phyloP scores from a whole-genome alignment of 2,113 vertebrate genomes.

The Cheirogaleus medius region DNA sequence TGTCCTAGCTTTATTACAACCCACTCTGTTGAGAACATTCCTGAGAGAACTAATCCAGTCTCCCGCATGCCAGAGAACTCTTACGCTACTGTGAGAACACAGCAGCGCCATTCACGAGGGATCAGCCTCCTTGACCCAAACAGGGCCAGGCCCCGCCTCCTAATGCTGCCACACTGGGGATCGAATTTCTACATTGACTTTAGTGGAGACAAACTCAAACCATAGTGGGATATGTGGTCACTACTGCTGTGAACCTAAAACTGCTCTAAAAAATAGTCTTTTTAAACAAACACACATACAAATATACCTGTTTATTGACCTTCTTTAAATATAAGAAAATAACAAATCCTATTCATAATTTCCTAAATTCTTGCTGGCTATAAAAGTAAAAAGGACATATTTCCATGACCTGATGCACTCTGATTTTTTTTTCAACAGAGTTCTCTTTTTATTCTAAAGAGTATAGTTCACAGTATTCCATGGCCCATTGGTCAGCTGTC shows the following conservation, averaged over 20 bases:
- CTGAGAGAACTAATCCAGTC: neutral
- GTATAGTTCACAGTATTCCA: neutral
- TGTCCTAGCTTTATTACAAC: neutral
- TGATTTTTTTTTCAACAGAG: neutral
- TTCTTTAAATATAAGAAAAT: neutral
- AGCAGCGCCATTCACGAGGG: neutral
- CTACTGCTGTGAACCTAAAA: neutral
- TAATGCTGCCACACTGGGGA: neutral
- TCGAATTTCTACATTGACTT: neutral
- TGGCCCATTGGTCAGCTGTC: neutral
- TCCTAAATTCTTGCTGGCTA: neutral
- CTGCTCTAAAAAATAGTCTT: neutral
- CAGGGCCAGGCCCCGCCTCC: neutral
- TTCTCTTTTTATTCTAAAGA: slow-evolving; percentile 41
- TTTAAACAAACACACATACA: neutral
- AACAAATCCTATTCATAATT: neutral
- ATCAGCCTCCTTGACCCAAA: neutral
- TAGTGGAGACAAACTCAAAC: neutral
- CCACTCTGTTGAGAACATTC: neutral
- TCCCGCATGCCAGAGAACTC: neutral
- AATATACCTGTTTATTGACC: neutral
- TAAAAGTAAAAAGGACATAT: neutral
- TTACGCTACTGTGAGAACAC: neutral
- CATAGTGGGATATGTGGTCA: neutral
- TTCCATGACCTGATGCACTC: neutral